A percentile compares a stretch with the other conserved stretches of the same genome.
phyloP scores from a whole-genome alignment of 2,888 invertebrate genomes.

The Ophioninae sp. region DNA sequence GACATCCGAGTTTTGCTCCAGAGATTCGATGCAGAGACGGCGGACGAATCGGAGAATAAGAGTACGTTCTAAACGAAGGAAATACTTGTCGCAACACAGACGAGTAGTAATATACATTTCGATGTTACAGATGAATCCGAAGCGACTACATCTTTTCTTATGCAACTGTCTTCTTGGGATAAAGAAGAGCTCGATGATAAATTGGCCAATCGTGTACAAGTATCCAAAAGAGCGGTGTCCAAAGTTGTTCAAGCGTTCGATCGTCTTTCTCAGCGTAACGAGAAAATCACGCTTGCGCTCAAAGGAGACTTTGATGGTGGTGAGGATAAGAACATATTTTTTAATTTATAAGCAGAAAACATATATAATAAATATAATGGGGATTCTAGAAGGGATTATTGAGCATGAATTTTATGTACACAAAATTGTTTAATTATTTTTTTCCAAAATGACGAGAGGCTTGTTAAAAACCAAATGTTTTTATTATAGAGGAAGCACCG shows the following conservation, averaged over 20 bases:
- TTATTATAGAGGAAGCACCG: slow-evolving; percentile 84
- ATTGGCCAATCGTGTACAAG: slow-evolving; percentile 96
- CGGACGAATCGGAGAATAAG: slow-evolving; percentile 97
- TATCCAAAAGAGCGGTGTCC: slow-evolving; percentile 97
- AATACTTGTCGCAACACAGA: neutral
- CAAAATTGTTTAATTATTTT: too few relatives aligned
- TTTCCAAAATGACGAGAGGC: too few relatives aligned
- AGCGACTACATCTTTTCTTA: slow-evolving; percentile 97
- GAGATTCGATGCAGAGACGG: slow-evolving; percentile 98
- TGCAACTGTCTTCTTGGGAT: slow-evolving; percentile 98
- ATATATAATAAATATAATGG: too few relatives aligned
- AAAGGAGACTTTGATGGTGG: slow-evolving; percentile 91
- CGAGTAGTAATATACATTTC: neutral
- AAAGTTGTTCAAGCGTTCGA: slow-evolving; percentile 99
- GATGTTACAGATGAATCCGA: slow-evolving; percentile 92
- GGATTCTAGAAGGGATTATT: too few relatives aligned
- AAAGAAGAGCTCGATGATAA: slow-evolving; percentile 98
- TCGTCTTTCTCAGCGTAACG: slow-evolving; percentile 96
- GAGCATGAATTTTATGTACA: too few relatives aligned
- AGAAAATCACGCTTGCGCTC: slow-evolving; percentile 94
- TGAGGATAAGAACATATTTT: slow-evolving; percentile 68
- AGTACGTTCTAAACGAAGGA: slow-evolving; percentile 83
- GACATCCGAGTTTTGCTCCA: slow-evolving; percentile 96
- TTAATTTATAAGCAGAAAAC: slow-evolving; percentile 27
- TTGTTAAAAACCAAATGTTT: slow-evolving; percentile 22